phyloP scores from a whole-genome alignment of 2,113 vertebrate species.

The Brienomyrus brachyistius region DNA sequence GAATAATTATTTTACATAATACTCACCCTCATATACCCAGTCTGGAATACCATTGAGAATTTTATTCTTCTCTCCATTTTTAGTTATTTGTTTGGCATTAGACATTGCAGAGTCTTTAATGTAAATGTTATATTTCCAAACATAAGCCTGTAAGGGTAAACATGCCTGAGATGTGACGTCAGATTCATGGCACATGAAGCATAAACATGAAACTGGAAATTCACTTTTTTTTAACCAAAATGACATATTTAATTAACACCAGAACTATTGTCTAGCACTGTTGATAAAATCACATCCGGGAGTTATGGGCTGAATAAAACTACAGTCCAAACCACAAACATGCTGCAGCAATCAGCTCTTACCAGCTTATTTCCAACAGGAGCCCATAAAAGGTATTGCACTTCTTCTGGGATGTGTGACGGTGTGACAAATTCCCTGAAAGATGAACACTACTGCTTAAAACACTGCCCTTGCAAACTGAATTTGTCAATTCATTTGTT shows the following conservation, averaged over 20 bases:
- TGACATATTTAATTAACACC: not conserved
- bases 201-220: not conserved
- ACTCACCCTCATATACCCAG: slow-evolving; percentile 91
- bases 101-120: slow-evolving; percentile 63
- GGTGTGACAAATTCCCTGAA: slow-evolving; percentile 71
- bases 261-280: not conserved
- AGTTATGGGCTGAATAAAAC: not conserved
- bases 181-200: not conserved
- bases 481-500: not conserved
- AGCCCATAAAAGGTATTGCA: slow-evolving; percentile 82
- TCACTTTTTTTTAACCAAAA: not conserved
- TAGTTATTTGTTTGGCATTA: slow-evolving; percentile 67
- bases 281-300: not conserved
- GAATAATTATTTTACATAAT: not conserved
- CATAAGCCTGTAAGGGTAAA: slow-evolving; percentile 65
- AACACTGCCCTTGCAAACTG: not conserved
- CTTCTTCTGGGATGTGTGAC: slow-evolving; percentile 65
- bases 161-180: not conserved
- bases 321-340: not conserved
- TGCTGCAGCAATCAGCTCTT: slow-evolving; percentile 41
- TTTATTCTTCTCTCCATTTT: slow-evolving; percentile 75
- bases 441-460: slow-evolving; percentile 20
- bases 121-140: slow-evolving; percentile 83
- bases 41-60: slow-evolving; percentile 92
- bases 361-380: slow-evolving; percentile 80